phyloP scores from a whole-genome alignment of 2,113 vertebrate genomes.

The Gymnogyps californianus region DNA sequence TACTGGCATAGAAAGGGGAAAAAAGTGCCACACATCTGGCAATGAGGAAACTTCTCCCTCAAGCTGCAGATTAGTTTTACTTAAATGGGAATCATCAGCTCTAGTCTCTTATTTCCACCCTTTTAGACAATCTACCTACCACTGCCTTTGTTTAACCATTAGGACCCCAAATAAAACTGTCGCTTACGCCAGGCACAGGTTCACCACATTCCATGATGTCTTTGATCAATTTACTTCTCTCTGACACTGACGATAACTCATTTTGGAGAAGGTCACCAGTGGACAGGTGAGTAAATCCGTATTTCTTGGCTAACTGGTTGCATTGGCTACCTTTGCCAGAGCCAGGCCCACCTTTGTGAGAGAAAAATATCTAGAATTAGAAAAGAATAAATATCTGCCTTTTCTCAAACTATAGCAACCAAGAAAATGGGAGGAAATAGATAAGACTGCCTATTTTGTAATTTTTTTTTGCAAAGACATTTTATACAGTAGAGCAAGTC shows the following conservation, averaged over 20 bases:
- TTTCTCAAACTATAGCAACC: background rate
- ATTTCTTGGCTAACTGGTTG: slow-evolving; percentile 83
- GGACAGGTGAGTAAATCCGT: slow-evolving; percentile 79
- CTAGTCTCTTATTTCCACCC: background rate
- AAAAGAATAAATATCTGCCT: background rate
- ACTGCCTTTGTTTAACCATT: background rate
- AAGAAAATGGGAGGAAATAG: background rate
- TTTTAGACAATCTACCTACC: background rate
- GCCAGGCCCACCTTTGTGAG: slow-evolving; percentile 83
- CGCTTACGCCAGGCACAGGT: slow-evolving; percentile 81
- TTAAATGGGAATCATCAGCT: background rate
- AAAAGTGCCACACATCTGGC: background rate
- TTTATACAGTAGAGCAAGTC: background rate
- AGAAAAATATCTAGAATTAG: background rate
- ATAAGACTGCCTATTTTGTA: background rate
- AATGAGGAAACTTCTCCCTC: background rate
- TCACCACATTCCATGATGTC: slow-evolving; percentile 82
- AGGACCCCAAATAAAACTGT: background rate
- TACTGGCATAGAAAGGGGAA: background rate
- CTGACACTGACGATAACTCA: slow-evolving; percentile 77
- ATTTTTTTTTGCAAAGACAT: background rate
- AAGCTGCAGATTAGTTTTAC: background rate
- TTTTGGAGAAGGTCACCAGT: slow-evolving; percentile 78
- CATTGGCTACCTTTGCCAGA: slow-evolving; percentile 90
- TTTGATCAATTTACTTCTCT: slow-evolving; percentile 83